Percentiles rank a stretch among this genome's conserved stretches.
phyloP scores from a whole-genome alignment of 1,140 invertebrate genomes.

The Solen grandis region DNA sequence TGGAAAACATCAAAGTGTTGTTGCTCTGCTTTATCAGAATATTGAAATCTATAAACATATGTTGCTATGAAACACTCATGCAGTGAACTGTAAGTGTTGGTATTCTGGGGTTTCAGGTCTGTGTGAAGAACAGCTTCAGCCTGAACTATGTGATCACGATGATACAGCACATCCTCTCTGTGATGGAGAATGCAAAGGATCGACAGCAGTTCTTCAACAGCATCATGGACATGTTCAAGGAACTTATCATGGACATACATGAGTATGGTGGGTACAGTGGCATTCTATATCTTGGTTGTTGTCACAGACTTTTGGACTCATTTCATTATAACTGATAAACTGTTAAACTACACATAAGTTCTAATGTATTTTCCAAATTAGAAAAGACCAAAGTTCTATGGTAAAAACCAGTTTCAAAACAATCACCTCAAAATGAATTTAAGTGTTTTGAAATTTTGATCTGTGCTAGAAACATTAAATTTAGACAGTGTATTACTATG shows the following conservation, averaged over 20 bases:
- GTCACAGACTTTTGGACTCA: no score
- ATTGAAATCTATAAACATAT: no score
- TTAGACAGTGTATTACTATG: no score
- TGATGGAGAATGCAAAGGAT: conserved; percentile 74
- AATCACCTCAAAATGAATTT: no score
- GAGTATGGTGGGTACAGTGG: conserved; percentile 72
- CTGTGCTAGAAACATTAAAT: no score
- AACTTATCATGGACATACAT: conserved; percentile 77
- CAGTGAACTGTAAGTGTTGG: not conserved
- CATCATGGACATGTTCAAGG: conserved; percentile 78
- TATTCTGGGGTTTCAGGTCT: conserved; percentile 69
- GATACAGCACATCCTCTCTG: conserved; percentile 71
- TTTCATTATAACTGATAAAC: not conserved
- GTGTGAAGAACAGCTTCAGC: conserved; percentile 75
- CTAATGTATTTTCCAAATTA: not conserved
- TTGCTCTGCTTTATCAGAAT: no score
- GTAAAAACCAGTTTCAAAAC: not conserved
- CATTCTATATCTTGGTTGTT: no score
- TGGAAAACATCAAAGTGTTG: no score
- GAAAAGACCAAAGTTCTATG: no score
- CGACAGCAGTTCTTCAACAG: conserved; percentile 71
- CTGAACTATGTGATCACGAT: conserved; percentile 73
- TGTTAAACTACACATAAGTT: not conserved
- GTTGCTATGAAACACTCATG: no score
- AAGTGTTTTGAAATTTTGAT: no score